A percentile compares a stretch with the other conserved stretches of the same genome.
Evolutionary conservation across 2,797 vertebrate species (phyloP).

Genomic region (Pipistrellus kuhlii): DNA sequence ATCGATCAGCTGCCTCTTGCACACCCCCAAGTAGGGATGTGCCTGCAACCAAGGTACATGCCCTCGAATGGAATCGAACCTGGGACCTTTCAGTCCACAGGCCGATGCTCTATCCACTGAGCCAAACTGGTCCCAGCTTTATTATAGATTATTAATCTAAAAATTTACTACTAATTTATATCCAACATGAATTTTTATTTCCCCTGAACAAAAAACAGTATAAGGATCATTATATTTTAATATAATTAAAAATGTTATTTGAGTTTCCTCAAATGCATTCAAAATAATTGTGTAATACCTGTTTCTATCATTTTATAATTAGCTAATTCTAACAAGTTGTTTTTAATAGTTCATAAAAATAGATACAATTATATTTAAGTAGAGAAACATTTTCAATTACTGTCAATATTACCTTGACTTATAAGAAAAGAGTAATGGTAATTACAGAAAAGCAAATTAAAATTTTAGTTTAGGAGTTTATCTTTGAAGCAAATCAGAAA

Average conservation of each 20-base stretch:
- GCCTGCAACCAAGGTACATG: no score
- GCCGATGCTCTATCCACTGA: no score
- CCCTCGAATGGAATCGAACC: no score
- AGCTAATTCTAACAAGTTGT: background rate
- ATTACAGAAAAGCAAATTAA: conserved; percentile 20
- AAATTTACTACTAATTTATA: background rate
- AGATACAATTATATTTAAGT: conserved; percentile 31
- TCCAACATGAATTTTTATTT: conserved; percentile 25
- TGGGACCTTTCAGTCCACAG: no score
- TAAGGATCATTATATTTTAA: background rate
- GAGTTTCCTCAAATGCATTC: background rate
- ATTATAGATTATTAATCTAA: background rate
- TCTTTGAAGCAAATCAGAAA: conserved; percentile 54
- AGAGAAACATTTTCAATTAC: conserved; percentile 31
- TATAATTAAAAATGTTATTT: background rate
- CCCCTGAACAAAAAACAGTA: background rate
- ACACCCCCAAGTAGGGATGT: no score
- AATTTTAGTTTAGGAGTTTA: conserved; percentile 10
- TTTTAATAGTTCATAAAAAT: conserved; percentile 47
- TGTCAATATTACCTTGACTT: conserved; percentile 42
- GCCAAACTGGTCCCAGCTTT: background rate
- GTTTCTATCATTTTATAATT: conserved; percentile 42
- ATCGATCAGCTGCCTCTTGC: no score
- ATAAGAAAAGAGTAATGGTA: background rate
- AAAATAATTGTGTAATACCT: background rate